Evolutionary conservation across 2,797 vertebrate genomes (phyloP).

Genomic region (Poeciliopsis presidionis): DNA sequence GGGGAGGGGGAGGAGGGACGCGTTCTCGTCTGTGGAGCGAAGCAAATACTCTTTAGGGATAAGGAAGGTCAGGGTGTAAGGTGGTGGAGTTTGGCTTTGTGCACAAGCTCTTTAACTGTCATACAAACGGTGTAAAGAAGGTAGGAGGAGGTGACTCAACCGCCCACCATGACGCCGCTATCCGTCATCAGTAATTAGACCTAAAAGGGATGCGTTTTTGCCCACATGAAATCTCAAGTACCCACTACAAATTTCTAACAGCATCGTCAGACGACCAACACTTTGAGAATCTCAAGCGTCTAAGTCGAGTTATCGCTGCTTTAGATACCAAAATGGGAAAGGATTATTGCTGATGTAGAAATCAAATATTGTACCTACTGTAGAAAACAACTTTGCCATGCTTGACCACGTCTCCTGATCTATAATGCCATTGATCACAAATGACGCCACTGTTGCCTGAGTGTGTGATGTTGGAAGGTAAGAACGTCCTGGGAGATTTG

Average conservation of each 20-base stretch:
- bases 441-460: too few species aligned
- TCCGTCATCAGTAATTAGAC: constrained; percentile 19
- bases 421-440: too few species aligned
- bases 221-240: constrained; percentile 17
- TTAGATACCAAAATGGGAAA: background rate
- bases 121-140: background rate
- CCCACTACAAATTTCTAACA: constrained; percentile 1
- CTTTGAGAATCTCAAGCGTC: background rate
- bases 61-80: background rate
- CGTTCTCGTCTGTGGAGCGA: background rate
- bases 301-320: background rate
- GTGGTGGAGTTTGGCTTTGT: background rate
- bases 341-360: background rate
- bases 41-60: background rate
- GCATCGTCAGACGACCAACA: background rate
- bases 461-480: too few species aligned
- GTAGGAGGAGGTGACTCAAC: constrained; percentile 40
- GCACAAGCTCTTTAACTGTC: background rate
- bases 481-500: too few species aligned
- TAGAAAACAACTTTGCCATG: background rate
- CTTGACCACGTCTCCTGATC: background rate
- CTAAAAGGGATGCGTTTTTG: constrained; percentile 28
- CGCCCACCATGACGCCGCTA: constrained; percentile 10
- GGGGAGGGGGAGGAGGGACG: background rate
- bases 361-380: background rate